Conservation (phyloP, 2,113 vertebrate species). For the Microcebus jonahi region DNA sequence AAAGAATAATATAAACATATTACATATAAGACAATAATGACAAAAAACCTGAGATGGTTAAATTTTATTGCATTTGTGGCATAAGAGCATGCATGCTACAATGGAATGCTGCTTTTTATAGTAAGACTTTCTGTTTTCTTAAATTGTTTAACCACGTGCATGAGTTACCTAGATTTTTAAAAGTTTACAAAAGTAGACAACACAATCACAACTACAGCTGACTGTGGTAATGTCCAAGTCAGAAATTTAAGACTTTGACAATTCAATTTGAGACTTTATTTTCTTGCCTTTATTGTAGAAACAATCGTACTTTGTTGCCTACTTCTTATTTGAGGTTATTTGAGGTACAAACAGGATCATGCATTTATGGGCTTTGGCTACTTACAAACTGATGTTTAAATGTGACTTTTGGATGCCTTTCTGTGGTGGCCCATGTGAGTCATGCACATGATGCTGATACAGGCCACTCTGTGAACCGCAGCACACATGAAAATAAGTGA, state of each 20-base stretch:
- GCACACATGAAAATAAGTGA: rapidly evolving
- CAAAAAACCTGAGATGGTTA: too few relatives aligned
- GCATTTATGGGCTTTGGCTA: not conserved
- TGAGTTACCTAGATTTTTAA: not conserved
- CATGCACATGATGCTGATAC: not conserved
- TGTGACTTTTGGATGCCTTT: too few relatives aligned
- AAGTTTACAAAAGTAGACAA: not conserved
- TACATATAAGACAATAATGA: not conserved
- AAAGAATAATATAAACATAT: not conserved
- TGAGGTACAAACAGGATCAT: too few relatives aligned
- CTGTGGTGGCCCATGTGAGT: not conserved
- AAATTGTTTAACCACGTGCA: rapidly evolving
- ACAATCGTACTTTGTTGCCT: rapidly evolving
- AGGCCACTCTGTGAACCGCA: not conserved
- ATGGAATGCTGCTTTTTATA: rapidly evolving
- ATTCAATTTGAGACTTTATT: not conserved
- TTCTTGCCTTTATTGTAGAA: not conserved
- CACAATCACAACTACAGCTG: too few relatives aligned
- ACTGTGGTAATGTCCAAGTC: too few relatives aligned
- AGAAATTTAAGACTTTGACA: not conserved
- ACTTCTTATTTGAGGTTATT: too few relatives aligned
- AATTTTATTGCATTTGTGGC: too few relatives aligned
- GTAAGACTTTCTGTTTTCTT: not conserved
- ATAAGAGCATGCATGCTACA: rapidly evolving
- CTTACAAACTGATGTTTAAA: rapidly evolving